Evolutionary conservation across 2,888 invertebrate species (phyloP).

Genomic region (Meiosimyza platycephala): DNA sequence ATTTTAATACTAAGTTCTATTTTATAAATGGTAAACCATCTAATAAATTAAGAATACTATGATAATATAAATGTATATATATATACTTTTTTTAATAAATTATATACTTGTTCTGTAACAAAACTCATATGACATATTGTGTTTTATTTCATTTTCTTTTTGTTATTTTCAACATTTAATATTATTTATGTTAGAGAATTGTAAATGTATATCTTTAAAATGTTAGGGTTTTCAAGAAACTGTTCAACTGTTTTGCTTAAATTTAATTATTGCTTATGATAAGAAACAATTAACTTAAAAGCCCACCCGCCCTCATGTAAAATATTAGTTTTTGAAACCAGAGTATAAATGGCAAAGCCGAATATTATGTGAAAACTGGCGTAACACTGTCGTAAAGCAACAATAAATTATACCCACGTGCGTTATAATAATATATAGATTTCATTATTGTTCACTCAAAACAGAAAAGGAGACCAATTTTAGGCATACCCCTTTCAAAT

Average conservation of each 20-base stretch:
- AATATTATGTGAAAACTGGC: too few species aligned
- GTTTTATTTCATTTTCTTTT: background rate
- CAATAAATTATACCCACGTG: too few species aligned
- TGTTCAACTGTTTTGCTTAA: constrained; percentile 19
- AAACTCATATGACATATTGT: constrained; percentile 23
- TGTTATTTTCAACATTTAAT: background rate
- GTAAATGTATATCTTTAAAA: constrained; percentile 1
- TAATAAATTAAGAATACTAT: constrained; percentile 29
- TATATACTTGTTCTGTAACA: constrained; percentile 20
- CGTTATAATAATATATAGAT: too few species aligned
- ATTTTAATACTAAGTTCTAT: too few species aligned
- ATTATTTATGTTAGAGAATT: background rate
- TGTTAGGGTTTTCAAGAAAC: constrained; percentile 3
- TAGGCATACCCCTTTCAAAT: too few species aligned
- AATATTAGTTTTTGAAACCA: constrained; percentile 9
- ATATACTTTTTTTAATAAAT: background rate
- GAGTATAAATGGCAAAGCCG: background rate
- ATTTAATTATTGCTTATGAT: constrained; percentile 20
- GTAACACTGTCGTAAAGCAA: too few species aligned
- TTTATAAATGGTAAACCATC: background rate
- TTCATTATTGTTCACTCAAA: too few species aligned
- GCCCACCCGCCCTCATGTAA: background rate
- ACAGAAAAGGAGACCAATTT: too few species aligned
- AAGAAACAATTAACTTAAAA: background rate
- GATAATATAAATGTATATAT: constrained; percentile 5